A percentile compares a stretch with the other conserved stretches of the same genome.
Conservation (phyloP, 2,888 invertebrate species). For the Digitonthophagus gazella region DNA sequence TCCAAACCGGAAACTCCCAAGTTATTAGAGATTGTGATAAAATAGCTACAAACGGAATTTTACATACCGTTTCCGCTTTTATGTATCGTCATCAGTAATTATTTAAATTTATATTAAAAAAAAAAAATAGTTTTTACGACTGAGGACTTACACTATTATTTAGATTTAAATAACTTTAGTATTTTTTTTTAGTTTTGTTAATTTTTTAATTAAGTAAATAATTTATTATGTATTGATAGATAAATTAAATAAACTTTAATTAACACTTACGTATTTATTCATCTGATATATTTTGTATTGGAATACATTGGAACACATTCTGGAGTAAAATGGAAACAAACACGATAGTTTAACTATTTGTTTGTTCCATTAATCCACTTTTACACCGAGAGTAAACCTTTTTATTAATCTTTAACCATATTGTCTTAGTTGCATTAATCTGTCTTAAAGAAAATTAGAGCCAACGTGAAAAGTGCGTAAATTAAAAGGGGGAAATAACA, state of each 20-base stretch:
- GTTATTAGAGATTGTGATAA: conserved; percentile 52
- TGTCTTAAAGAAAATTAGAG: background rate
- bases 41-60: conserved; percentile 58
- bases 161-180: background rate
- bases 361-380: background rate
- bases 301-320: conserved; percentile 9
- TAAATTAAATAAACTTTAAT: conserved; percentile 2
- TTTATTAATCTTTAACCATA: conserved; percentile 10
- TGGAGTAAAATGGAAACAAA: background rate
- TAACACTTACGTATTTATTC: too few relatives aligned
- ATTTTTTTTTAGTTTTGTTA: background rate
- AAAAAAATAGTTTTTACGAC: conserved; percentile 14
- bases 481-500: background rate
- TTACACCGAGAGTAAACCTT: background rate
- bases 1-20: conserved; percentile 7
- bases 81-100: conserved; percentile 49
- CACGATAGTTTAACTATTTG: conserved; percentile 7
- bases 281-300: conserved; percentile 4
- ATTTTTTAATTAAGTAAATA: conserved; percentile 5
- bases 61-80: conserved; percentile 58
- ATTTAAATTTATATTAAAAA: background rate
- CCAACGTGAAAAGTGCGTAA: too few relatives aligned
- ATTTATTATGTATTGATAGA: conserved; percentile 11
- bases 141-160: conserved; percentile 18
- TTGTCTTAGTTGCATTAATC: conserved; percentile 2